Percentiles rank a stretch among this genome's conserved stretches.
Evolutionary conservation across 2,888 invertebrate species (phyloP).

Genomic region (Cryptophagus acutangulus): DNA sequence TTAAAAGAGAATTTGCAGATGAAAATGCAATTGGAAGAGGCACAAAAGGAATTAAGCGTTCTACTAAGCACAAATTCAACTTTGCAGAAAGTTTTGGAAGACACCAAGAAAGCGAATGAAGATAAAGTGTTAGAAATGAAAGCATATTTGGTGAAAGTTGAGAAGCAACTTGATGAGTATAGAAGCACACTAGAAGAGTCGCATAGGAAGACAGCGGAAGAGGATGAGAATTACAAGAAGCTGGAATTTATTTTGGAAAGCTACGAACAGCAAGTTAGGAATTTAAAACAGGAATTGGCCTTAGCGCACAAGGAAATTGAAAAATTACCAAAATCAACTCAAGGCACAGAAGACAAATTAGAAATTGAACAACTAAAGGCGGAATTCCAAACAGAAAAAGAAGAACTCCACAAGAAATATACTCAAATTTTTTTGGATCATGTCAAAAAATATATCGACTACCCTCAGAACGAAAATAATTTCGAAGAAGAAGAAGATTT

Average conservation of each 20-base stretch:
- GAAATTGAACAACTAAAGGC: slow-evolving; percentile 7
- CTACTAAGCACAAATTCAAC: slow-evolving; percentile 28
- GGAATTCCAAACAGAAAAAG: slow-evolving; percentile 11
- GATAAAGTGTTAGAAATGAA: slow-evolving; percentile 39
- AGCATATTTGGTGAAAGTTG: slow-evolving; percentile 33
- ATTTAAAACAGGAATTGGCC: slow-evolving; percentile 41
- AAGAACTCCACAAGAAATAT: slow-evolving; percentile 32
- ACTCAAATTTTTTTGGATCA: slow-evolving; percentile 34
- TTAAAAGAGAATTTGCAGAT: slow-evolving; percentile 27
- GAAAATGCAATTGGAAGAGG: slow-evolving; percentile 32
- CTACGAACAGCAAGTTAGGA: slow-evolving; percentile 33
- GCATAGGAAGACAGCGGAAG: slow-evolving; percentile 29
- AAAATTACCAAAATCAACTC: too few relatives aligned
- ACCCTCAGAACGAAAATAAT: too few relatives aligned
- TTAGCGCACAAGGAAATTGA: slow-evolving; percentile 13
- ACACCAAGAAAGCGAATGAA: slow-evolving; percentile 30
- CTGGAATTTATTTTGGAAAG: slow-evolving; percentile 30
- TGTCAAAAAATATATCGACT: slow-evolving; percentile 33
- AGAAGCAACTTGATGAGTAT: slow-evolving; percentile 29
- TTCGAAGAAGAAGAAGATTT: slow-evolving; percentile 33
- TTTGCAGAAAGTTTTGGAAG: slow-evolving; percentile 28
- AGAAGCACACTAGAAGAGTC: slow-evolving; percentile 23
- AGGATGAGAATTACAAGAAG: slow-evolving; percentile 31
- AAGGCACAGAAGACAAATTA: slow-evolving; percentile 2
- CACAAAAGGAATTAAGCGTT: slow-evolving; percentile 34